phyloP scores from a whole-genome alignment of 1,140 invertebrate genomes.

The Sycobia sp. region DNA sequence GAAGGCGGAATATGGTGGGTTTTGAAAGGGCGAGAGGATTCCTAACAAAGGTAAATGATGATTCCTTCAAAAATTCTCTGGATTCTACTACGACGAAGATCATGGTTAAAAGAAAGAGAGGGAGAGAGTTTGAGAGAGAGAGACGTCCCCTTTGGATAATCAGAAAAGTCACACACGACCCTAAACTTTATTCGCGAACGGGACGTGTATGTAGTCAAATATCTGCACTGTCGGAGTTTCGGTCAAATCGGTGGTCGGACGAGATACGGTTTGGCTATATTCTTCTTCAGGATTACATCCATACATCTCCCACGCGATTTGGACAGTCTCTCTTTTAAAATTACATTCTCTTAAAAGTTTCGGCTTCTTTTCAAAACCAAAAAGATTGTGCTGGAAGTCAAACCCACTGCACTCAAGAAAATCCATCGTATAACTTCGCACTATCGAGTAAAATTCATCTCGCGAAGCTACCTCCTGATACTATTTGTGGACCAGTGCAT shows the following conservation, averaged over 20 bases:
- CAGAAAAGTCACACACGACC: constrained; percentile 2
- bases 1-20: constrained; percentile 19
- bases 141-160: constrained; percentile 13
- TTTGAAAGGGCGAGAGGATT: constrained; percentile 26
- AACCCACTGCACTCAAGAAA: constrained; percentile 27
- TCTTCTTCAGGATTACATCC: constrained; percentile 13
- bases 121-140: background rate
- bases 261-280: constrained; percentile 26
- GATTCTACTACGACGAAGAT: constrained; percentile 33
- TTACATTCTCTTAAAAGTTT: constrained; percentile 11
- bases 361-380: background rate
- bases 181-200: constrained; percentile 18
- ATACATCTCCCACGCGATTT: constrained; percentile 15
- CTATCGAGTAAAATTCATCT: constrained; percentile 12
- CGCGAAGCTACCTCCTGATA: constrained; percentile 11
- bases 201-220: background rate
- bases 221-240: constrained; percentile 21
- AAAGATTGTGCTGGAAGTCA: too few species aligned
- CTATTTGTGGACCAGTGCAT: constrained; percentile 16
- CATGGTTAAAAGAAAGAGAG: constrained; percentile 16
- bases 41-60: constrained; percentile 30
- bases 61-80: constrained; percentile 32
- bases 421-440: constrained; percentile 5
- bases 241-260: constrained; percentile 14
- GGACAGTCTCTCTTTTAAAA: constrained; percentile 21